Evolutionary conservation across 2,888 invertebrate genomes (phyloP), one percentile per base, ranked within the genome.

Genomic region (Pristionchus japonicus): DNA sequence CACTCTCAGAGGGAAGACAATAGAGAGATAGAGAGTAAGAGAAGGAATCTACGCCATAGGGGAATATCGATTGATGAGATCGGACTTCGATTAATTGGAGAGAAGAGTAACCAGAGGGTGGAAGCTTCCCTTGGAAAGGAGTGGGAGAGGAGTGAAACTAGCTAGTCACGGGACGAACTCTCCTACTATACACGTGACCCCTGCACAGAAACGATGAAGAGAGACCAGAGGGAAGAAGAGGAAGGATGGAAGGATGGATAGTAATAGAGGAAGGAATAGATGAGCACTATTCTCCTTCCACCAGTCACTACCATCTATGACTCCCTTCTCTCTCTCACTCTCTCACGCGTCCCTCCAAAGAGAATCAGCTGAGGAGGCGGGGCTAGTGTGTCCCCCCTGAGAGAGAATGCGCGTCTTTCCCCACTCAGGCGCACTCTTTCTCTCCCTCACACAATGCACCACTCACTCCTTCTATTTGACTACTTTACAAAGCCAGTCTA

Each of bases 291-390:
- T 34, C 34, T 34, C 15, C 20, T 70, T 27, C 77, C 31, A 49
- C 47, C 82, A 82, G 52, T 82, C 82, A 82, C 82, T 82, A 15
- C 47, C 82, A 82, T 82, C 49, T 34, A 82, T 49, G 82, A 47
- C 82, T 82, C 82, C 77, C 31, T 40, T 82, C 47, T 82, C 52
- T 47, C 47, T 49, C 74, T 34, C 67, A 34, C 34, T 74, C 74
- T 23, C 67, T 43, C 77, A 34, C 77, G 47, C n/a, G 47, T 34
- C 43, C 43, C 74, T 20, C 15, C 47, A 31, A 23, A 40, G 61
- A 84, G 61, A 84, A 84, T 84, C 84, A 84, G 84, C 84, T 84
- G 84, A 84, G 84, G 57, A 84, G 84, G 84, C 61, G 84, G 84
- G 43, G 37, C 37, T 20, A 74, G 43, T 20, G 34, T 43, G 67